A percentile compares a stretch with the other conserved stretches of the same genome.
Conservation (phyloP, 2,113 vertebrate species). For the Thunnus thynnus region DNA sequence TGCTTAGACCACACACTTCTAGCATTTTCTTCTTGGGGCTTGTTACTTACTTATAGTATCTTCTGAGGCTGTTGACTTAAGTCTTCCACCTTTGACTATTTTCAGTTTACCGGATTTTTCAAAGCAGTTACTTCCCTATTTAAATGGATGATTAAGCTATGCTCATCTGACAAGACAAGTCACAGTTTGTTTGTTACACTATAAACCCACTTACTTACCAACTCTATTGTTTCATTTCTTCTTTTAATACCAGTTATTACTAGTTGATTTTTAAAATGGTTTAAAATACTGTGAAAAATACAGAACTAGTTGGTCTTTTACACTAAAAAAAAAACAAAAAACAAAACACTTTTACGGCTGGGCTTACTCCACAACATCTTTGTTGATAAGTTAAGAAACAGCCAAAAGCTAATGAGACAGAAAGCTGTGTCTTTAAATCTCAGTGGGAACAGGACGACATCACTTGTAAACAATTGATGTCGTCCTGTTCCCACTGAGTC, state of each 20-base stretch:
- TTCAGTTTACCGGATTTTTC: neutral
- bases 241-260: neutral
- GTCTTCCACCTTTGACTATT: no score
- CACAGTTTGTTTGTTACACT: no score
- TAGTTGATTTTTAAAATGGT: neutral
- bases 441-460: conserved; percentile 35
- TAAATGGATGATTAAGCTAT: neutral
- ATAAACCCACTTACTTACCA: no score
- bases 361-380: neutral
- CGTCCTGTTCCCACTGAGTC: no score
- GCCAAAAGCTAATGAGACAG: conserved; percentile 4
- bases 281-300: neutral
- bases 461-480: conserved; percentile 11
- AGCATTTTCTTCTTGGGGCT: neutral
- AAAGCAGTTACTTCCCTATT: neutral
- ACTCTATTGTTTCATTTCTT: neutral
- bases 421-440: conserved; percentile 31
- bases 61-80: no score
- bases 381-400: conserved; percentile 7
- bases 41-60: neutral
- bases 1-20: neutral
- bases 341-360: neutral
- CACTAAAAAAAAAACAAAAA: neutral
- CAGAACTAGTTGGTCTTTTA: neutral
- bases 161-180: neutral